A percentile compares a stretch with the other conserved stretches of the same genome.
phyloP scores from a whole-genome alignment of 2,113 vertebrate species.

The Aviceda subcristata region DNA sequence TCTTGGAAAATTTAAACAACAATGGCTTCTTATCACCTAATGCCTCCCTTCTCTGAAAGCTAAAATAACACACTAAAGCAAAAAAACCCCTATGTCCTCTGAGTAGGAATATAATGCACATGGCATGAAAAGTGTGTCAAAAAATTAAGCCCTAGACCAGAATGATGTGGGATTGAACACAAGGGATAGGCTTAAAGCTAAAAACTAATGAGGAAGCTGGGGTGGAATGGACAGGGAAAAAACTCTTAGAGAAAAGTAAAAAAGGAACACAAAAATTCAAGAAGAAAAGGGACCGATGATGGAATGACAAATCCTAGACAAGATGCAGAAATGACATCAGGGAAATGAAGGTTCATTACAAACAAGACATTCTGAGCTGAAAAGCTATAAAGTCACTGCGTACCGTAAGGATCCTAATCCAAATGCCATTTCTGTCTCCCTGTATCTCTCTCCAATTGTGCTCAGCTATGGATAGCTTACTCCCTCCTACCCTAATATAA shows the following conservation, averaged over 20 bases:
- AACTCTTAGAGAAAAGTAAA: neutral
- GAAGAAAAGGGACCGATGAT: neutral
- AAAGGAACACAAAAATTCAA: neutral
- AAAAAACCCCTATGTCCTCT: neutral
- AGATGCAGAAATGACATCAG: neutral
- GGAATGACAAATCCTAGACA: neutral
- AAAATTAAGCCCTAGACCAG: neutral
- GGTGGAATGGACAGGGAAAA: neutral
- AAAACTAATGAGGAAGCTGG: neutral
- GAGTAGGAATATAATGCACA: neutral
- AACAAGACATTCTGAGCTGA: neutral
- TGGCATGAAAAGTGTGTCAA: neutral
- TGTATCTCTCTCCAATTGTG: neutral
- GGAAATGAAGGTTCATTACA: neutral
- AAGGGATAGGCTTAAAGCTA: fast-evolving
- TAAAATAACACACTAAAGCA: neutral
- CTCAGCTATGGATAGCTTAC: slow-evolving; percentile 52
- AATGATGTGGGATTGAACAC: neutral
- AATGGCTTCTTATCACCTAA: neutral
- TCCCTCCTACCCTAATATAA: slow-evolving; percentile 51
- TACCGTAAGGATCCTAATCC: neutral
- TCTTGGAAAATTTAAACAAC: neutral
- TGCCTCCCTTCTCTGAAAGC: neutral
- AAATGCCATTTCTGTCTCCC: neutral
- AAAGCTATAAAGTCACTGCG: neutral